A percentile compares a stretch with the other conserved stretches of the same genome.
These are phyloP conservation scores for Criorhina ranunculi DNA, from an alignment of 2,888 invertebrate species.

Conservation along the genomic window DNA sequence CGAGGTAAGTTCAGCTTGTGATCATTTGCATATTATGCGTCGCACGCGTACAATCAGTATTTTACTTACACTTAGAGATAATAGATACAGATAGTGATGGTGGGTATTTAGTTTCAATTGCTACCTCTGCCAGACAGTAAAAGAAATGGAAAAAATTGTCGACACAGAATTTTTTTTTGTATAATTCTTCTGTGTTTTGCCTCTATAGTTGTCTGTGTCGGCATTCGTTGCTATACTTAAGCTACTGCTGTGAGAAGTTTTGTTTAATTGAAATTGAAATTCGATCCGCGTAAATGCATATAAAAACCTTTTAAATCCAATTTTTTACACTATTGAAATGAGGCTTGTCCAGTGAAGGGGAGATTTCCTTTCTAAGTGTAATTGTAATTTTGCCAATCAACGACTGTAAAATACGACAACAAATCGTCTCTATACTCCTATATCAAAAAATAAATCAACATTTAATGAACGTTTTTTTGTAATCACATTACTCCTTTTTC, in stretches of 20 bases:
- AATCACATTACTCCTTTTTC: no score
- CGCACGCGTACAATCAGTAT: slow-evolving; percentile 23
- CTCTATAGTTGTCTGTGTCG: slow-evolving; percentile 40
- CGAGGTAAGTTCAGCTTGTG: slow-evolving; percentile 88
- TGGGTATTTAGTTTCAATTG: slow-evolving; percentile 22
- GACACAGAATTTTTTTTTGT: slow-evolving; percentile 28
- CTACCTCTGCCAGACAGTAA: not conserved
- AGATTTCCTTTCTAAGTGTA: slow-evolving; percentile 47
- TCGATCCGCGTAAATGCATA: slow-evolving; percentile 56
- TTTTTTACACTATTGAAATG: slow-evolving; percentile 39
- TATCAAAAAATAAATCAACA: no score
- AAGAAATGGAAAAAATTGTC: slow-evolving; percentile 28
- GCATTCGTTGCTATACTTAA: slow-evolving; percentile 40
- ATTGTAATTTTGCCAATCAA: slow-evolving; percentile 44
- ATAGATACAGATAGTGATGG: slow-evolving; percentile 15
- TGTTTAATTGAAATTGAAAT: slow-evolving; percentile 65
- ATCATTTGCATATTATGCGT: slow-evolving; percentile 49
- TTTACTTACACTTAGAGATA: not conserved
- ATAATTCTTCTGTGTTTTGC: slow-evolving; percentile 20
- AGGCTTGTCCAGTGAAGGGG: slow-evolving; percentile 15
- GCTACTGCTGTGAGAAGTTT: slow-evolving; percentile 33
- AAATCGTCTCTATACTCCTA: no score
- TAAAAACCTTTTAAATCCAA: slow-evolving; percentile 52
- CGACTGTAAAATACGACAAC: slow-evolving; percentile 12
- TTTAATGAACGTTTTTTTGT: no score